Conservation (phyloP, 2,888 invertebrate genomes). For the Gandaritis pyraliata region DNA sequence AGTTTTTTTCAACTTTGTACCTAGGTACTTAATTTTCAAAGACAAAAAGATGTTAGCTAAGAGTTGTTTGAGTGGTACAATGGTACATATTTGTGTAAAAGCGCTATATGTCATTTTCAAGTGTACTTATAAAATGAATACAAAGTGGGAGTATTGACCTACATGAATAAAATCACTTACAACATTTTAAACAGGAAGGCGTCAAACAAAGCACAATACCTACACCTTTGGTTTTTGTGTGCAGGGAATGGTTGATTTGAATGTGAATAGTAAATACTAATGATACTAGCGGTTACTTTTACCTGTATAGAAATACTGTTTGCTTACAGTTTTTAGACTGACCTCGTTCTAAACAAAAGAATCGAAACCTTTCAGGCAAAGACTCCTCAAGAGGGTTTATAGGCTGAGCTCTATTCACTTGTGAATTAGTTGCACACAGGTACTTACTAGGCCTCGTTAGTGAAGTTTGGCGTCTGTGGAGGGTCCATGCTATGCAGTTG, state of each 20-base stretch:
- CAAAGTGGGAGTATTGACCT: conserved; percentile 46
- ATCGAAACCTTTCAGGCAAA: conserved; percentile 51
- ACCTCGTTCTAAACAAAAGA: conserved; percentile 62
- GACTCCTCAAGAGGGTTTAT: conserved; percentile 38
- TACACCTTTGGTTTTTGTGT: too few relatives aligned
- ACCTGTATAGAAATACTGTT: background rate
- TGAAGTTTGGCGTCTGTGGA: conserved; percentile 95
- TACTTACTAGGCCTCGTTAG: conserved; percentile 97
- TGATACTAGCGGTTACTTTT: too few relatives aligned
- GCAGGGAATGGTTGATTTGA: background rate
- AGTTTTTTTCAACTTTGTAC: too few relatives aligned
- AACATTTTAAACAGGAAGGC: background rate
- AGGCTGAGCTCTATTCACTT: conserved; percentile 21
- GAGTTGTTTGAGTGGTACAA: conserved; percentile 17
- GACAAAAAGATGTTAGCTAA: background rate
- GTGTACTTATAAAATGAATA: conserved; percentile 39
- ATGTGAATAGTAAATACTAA: too few relatives aligned
- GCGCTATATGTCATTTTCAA: conserved; percentile 40
- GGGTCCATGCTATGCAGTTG: conserved; percentile 97
- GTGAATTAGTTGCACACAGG: conserved; percentile 26
- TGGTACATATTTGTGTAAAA: conserved; percentile 37
- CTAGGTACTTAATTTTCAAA: background rate
- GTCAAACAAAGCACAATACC: background rate
- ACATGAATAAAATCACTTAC: conserved; percentile 8
- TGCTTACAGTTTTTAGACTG: conserved; percentile 40